phyloP scores from a whole-genome alignment of 1,140 invertebrate genomes.

The Zaprionus inermis region DNA sequence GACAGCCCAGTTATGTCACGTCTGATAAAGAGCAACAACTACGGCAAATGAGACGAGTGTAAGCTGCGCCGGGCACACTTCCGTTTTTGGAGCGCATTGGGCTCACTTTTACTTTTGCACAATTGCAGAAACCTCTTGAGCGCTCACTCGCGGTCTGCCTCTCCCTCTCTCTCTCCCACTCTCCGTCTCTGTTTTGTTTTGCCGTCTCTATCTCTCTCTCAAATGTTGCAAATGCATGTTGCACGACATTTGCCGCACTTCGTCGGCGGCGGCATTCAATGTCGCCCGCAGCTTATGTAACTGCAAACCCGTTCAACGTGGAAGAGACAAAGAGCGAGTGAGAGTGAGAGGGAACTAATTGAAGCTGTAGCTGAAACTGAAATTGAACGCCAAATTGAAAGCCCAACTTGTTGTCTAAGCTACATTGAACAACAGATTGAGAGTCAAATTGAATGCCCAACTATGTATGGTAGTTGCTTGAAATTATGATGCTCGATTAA shows the following conservation, averaged over 20 bases:
- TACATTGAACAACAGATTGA: too few relatives aligned
- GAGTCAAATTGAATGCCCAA: too few relatives aligned
- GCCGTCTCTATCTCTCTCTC: not conserved
- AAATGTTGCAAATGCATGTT: slow-evolving; percentile 52
- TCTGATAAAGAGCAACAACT: slow-evolving; percentile 39
- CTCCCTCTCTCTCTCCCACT: slow-evolving; percentile 11
- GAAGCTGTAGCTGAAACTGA: not conserved
- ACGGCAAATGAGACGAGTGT: slow-evolving; percentile 19
- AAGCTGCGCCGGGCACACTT: slow-evolving; percentile 46
- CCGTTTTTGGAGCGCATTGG: slow-evolving; percentile 55
- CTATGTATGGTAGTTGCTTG: too few relatives aligned
- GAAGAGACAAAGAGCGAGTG: not conserved
- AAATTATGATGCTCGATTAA: too few relatives aligned
- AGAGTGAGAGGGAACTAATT: not conserved
- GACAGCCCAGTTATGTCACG: slow-evolving; percentile 43
- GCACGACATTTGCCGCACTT: slow-evolving; percentile 73
- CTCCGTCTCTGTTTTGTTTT: slow-evolving; percentile 4
- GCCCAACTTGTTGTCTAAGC: not conserved
- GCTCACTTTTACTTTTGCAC: slow-evolving; percentile 71
- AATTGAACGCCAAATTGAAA: not conserved
- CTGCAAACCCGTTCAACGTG: slow-evolving; percentile 50
- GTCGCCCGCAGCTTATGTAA: slow-evolving; percentile 70
- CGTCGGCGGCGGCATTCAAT: slow-evolving; percentile 67
- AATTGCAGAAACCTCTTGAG: slow-evolving; percentile 29
- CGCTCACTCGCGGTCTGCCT: slow-evolving; percentile 2